phyloP scores from a whole-genome alignment of 1,140 invertebrate genomes.

The Diachasma alloeum region DNA sequence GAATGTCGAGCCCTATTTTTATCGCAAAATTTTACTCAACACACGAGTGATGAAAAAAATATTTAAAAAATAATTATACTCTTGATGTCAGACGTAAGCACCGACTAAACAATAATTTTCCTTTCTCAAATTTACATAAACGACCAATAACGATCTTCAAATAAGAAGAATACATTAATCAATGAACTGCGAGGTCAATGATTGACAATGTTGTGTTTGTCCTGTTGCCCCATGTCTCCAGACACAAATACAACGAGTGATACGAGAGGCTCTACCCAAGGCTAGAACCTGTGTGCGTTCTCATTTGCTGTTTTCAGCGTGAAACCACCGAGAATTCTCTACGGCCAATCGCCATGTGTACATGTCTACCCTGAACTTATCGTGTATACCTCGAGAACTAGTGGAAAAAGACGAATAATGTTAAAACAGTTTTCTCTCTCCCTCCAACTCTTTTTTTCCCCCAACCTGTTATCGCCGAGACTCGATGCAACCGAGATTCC shows the following conservation, averaged over 20 bases:
- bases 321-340: neutral
- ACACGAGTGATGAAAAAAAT: neutral
- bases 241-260: neutral
- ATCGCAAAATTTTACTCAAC: neutral
- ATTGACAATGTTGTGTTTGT: neutral
- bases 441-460: neutral
- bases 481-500: constrained; percentile 1
- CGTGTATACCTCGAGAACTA: neutral
- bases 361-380: neutral
- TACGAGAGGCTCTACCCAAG: neutral
- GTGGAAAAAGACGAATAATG: neutral
- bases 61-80: neutral
- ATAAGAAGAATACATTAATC: neutral
- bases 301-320: neutral
- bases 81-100: neutral
- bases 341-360: neutral
- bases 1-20: no score
- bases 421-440: neutral
- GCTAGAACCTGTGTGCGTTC: neutral
- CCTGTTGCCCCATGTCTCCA: no score
- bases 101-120: neutral
- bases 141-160: neutral
- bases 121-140: neutral
- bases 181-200: neutral
- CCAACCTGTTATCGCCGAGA: neutral